Evolutionary conservation across 2,888 invertebrate genomes (phyloP).

Genomic region (Byasa hedistus): DNA sequence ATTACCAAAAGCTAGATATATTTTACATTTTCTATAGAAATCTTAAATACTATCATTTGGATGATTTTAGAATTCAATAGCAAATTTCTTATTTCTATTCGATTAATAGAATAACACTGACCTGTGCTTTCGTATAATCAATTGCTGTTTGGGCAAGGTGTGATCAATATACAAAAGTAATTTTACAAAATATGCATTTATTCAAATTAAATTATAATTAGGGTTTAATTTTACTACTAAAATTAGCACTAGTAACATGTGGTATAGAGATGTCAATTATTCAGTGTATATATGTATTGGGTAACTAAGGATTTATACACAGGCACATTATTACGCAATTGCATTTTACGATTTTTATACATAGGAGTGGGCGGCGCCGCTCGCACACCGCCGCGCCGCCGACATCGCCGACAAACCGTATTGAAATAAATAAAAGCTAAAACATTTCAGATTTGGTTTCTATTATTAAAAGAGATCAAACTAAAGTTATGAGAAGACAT

Average conservation of each 20-base stretch:
- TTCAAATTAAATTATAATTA: slow-evolving; percentile 64
- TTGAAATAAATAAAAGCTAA: slow-evolving; percentile 55
- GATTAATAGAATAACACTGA: slow-evolving; percentile 25
- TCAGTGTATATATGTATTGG: slow-evolving; percentile 40
- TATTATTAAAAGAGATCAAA: slow-evolving; percentile 70
- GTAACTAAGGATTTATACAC: slow-evolving; percentile 59
- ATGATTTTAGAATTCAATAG: slow-evolving; percentile 20
- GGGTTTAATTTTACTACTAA: slow-evolving; percentile 60
- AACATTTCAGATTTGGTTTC: slow-evolving; percentile 66
- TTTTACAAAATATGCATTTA: slow-evolving; percentile 63
- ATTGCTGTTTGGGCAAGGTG: slow-evolving; percentile 46
- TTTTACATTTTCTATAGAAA: slow-evolving; percentile 3
- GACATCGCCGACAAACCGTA: slow-evolving; percentile 34
- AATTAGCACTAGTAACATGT: slow-evolving; percentile 58
- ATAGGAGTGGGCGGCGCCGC: slow-evolving; percentile 38
- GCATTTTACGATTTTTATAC: slow-evolving; percentile 47
- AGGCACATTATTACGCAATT: slow-evolving; percentile 39
- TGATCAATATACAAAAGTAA: slow-evolving; percentile 60
- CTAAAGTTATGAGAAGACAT: slow-evolving; percentile 52
- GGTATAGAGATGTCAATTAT: slow-evolving; percentile 46
- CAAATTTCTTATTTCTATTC: slow-evolving; percentile 19
- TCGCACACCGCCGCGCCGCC: slow-evolving; percentile 35
- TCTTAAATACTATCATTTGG: slow-evolving; percentile 20
- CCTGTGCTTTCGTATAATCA: slow-evolving; percentile 37
- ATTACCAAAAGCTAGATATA: slow-evolving; percentile 6